Evolutionary conservation across 2,113 vertebrate species (phyloP).

Genomic region (Bos javanicus): DNA sequence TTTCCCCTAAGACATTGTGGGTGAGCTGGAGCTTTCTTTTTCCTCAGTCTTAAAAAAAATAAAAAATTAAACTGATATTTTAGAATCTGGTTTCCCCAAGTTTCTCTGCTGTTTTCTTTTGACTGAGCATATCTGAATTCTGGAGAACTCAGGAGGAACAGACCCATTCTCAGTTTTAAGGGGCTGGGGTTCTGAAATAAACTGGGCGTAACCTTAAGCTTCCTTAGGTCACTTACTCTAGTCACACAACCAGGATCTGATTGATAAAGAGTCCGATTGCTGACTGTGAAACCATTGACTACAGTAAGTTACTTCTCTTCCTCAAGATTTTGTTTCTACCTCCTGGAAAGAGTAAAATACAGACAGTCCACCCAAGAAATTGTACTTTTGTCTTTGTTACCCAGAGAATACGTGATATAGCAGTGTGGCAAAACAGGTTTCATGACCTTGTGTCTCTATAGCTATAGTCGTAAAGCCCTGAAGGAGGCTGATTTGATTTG

Average conservation of each 20-base stretch:
- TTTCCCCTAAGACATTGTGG: background rate
- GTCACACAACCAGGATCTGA: background rate
- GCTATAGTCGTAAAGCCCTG: too few species aligned
- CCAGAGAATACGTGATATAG: background rate
- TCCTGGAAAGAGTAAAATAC: background rate
- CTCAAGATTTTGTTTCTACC: background rate
- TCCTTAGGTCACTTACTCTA: background rate
- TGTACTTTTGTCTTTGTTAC: background rate
- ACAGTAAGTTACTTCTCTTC: background rate
- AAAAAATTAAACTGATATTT: background rate
- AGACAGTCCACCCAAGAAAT: background rate
- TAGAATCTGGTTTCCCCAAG: background rate
- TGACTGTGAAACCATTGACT: background rate
- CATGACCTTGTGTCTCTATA: background rate
- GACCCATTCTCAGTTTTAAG: background rate
- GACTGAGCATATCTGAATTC: constrained; percentile 35
- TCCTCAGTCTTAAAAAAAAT: background rate
- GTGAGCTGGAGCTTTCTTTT: background rate
- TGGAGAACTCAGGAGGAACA: constrained; percentile 15
- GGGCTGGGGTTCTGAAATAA: background rate
- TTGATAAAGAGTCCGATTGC: background rate
- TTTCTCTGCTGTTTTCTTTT: constrained; percentile 1
- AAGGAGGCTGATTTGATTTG: background rate
- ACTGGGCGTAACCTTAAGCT: background rate
- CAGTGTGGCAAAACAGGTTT: background rate